phyloP scores from a whole-genome alignment of 2,113 vertebrate genomes.

The Colaptes auratus region DNA sequence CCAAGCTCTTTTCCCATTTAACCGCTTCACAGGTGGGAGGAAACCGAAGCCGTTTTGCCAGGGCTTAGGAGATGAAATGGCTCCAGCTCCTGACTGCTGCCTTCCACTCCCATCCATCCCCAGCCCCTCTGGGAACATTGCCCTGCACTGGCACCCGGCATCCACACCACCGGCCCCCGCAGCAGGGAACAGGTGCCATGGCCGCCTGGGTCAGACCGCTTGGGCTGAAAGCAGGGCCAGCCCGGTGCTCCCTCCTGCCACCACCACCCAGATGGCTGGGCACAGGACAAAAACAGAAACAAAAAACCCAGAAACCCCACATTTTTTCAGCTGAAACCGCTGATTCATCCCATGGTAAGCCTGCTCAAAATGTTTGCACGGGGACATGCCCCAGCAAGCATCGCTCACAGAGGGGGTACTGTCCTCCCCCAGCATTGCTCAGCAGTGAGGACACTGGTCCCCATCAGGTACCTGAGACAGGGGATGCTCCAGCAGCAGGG shows the following conservation, averaged over 20 bases:
- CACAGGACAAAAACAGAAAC: neutral
- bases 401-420: accelerated
- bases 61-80: conserved; percentile 43
- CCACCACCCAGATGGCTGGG: neutral
- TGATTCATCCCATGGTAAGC: conserved; percentile 16
- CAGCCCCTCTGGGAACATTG: neutral
- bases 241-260: neutral
- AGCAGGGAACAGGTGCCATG: neutral
- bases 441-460: accelerated
- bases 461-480: neutral
- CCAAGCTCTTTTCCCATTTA: conserved; percentile 74
- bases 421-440: neutral
- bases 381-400: neutral
- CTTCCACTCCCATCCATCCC: neutral
- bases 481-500: neutral
- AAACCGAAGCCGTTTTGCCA: conserved; percentile 26
- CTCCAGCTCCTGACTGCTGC: neutral
- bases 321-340: conserved; percentile 33
- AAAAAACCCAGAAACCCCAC: neutral
- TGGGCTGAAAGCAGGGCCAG: neutral
- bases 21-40: conserved; percentile 73
- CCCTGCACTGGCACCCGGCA: neutral
- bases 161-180: accelerated
- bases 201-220: neutral
- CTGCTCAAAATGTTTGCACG: accelerated